Evolutionary conservation across 2,797 vertebrate genomes (phyloP).

Genomic region (Numenius phaeopus): DNA sequence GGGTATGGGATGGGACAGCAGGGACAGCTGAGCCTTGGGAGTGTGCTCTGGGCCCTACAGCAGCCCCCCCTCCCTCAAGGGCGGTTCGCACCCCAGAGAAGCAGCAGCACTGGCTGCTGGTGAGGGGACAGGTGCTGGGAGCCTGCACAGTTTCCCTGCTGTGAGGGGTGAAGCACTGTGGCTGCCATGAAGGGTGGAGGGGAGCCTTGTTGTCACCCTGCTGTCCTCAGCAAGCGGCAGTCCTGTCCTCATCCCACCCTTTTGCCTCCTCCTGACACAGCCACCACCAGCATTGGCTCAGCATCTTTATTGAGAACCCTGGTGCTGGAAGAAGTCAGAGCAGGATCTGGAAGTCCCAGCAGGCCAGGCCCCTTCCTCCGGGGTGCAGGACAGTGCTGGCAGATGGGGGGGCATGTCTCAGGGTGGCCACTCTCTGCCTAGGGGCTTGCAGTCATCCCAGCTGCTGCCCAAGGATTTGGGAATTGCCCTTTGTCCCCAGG

Average conservation of each 20-base stretch:
- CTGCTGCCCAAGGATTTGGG: neutral
- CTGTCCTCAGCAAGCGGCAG: neutral
- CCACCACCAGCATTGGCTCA: neutral
- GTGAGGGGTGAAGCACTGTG: rapidly evolving
- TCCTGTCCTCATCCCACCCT: neutral
- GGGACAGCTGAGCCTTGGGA: neutral
- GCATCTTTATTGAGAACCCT: neutral
- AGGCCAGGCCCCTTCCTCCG: neutral
- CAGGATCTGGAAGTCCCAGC: neutral
- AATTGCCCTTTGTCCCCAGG: neutral
- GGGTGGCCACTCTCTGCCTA: no score
- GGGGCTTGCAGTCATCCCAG: neutral
- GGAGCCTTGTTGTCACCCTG: neutral
- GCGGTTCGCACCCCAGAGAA: neutral
- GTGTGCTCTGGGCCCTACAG: rapidly evolving
- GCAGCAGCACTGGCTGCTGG: neutral
- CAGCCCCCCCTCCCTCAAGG: no score
- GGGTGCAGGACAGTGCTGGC: neutral
- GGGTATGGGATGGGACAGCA: neutral
- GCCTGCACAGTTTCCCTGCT: neutral
- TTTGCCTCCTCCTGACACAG: neutral
- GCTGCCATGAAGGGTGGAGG: neutral
- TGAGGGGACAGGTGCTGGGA: no score
- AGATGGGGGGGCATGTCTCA: rapidly evolving
- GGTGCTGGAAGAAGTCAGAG: neutral